Evolutionary conservation across 2,888 invertebrate genomes (phyloP).

Genomic region (Papilio protenor): DNA sequence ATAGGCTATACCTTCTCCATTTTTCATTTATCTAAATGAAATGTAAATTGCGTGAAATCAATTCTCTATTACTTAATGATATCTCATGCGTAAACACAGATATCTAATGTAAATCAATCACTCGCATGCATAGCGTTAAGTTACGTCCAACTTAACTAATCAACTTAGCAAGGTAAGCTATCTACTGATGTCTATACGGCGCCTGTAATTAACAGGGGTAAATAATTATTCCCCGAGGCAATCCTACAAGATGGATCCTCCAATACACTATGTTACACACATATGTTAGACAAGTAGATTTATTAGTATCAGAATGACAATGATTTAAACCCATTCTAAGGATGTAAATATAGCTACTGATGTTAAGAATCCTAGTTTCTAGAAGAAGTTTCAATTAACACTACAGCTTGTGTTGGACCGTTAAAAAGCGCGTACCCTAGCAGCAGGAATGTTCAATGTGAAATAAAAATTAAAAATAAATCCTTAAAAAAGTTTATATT

Average conservation of each 20-base stretch:
- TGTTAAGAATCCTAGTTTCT: neutral
- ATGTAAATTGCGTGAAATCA: neutral
- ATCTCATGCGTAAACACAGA: neutral
- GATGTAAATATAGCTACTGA: neutral
- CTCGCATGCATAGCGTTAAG: constrained; percentile 1
- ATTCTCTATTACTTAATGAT: neutral
- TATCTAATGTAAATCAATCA: constrained; percentile 17
- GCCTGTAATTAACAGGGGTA: constrained; percentile 40
- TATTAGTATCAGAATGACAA: constrained; percentile 1
- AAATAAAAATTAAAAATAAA: no score
- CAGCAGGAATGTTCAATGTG: no score
- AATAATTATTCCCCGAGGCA: constrained; percentile 39
- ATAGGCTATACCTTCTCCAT: no score
- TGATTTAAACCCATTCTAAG: neutral
- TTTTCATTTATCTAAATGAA: no score
- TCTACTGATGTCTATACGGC: constrained; percentile 32
- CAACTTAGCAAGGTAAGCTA: constrained; percentile 33
- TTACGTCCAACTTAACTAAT: constrained; percentile 39
- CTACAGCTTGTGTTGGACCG: no score
- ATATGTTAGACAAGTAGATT: constrained; percentile 24
- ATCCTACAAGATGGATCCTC: constrained; percentile 19
- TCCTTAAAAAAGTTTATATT: no score
- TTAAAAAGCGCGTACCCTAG: no score
- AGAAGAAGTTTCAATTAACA: no score
- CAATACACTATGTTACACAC: constrained; percentile 2